Evolutionary conservation across 1,140 invertebrate genomes (phyloP).

Genomic region (Brachystomella parvula): DNA sequence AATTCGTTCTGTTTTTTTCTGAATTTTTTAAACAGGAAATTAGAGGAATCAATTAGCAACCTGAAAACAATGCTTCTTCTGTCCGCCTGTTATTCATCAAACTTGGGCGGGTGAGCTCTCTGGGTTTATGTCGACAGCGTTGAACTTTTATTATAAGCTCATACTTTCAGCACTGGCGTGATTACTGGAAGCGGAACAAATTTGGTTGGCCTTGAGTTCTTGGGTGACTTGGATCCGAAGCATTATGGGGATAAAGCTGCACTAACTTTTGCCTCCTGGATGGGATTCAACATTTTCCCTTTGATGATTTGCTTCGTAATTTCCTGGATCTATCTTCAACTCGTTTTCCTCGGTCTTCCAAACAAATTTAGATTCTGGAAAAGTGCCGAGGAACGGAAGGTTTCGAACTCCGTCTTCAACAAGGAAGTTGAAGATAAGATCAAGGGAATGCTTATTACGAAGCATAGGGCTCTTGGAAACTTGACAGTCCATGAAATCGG

Average conservation of each 20-base stretch:
- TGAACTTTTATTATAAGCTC: not conserved
- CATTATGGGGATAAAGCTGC: slow-evolving; percentile 32
- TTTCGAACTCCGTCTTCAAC: slow-evolving; percentile 22
- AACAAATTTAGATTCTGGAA: slow-evolving; percentile 27
- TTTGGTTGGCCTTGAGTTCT: slow-evolving; percentile 32
- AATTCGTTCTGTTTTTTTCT: no score
- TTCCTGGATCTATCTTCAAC: slow-evolving; percentile 57
- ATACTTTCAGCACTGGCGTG: slow-evolving; percentile 6
- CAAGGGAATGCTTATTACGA: slow-evolving; percentile 50
- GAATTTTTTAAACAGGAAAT: not conserved
- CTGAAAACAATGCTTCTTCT: slow-evolving; percentile 30
- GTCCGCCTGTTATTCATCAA: slow-evolving; percentile 29
- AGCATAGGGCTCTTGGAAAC: slow-evolving; percentile 67
- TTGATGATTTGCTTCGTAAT: slow-evolving; percentile 65
- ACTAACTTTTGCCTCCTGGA: slow-evolving; percentile 62
- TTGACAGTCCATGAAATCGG: slow-evolving; percentile 69
- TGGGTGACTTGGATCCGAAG: slow-evolving; percentile 32
- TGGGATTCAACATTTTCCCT: slow-evolving; percentile 56
- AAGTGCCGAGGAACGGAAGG: slow-evolving; percentile 4
- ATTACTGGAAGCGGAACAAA: slow-evolving; percentile 34
- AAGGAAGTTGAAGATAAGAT: slow-evolving; percentile 37
- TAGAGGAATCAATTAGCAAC: slow-evolving; percentile 17
- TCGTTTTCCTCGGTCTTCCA: slow-evolving; percentile 61
- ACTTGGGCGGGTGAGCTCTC: slow-evolving; percentile 26
- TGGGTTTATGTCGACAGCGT: not conserved